Evolutionary conservation across 2,888 invertebrate species (phyloP).

Genomic region (Drosophila antonietae): DNA sequence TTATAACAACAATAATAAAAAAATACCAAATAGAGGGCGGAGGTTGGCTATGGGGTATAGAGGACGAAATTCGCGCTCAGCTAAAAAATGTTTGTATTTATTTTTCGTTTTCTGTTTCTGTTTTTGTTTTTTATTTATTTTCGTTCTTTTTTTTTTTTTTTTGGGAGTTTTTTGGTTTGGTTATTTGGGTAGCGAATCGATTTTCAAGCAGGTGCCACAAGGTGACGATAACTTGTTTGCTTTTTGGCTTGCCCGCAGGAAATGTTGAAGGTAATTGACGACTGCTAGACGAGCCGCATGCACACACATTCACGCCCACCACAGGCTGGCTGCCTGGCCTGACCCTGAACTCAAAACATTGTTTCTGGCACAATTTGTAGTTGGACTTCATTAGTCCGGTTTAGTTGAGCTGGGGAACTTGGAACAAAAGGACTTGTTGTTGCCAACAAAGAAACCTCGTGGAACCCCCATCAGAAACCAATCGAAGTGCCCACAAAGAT

Average conservation of each 20-base stretch:
- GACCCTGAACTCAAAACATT: conserved; percentile 54
- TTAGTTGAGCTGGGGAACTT: conserved; percentile 42
- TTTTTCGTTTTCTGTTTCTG: conserved; percentile 15
- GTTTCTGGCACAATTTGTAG: conserved; percentile 16
- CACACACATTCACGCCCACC: conserved; percentile 5
- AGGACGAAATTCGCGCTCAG: conserved; percentile 45
- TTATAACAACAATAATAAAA: conserved; percentile 57
- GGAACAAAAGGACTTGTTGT: conserved; percentile 6
- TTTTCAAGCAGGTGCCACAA: conserved; percentile 43
- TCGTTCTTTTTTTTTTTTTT: conserved; percentile 11
- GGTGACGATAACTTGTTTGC: conserved; percentile 60
- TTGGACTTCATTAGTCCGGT: conserved; percentile 51
- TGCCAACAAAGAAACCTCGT: background rate
- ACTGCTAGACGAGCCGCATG: conserved; percentile 42
- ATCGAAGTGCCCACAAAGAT: background rate
- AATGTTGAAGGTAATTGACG: conserved; percentile 62
- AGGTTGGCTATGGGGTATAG: background rate
- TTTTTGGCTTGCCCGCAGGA: conserved; percentile 46
- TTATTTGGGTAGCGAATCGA: conserved; percentile 45
- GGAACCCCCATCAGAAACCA: background rate
- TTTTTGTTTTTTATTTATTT: background rate
- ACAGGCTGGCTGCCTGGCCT: background rate
- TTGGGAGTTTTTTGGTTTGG: conserved; percentile 26
- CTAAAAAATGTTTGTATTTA: conserved; percentile 22
- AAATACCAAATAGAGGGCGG: conserved; percentile 14